These are phyloP conservation scores for Borostomias antarcticus DNA, from an alignment of 2,797 vertebrate genomes.

Conservation along the genomic window DNA sequence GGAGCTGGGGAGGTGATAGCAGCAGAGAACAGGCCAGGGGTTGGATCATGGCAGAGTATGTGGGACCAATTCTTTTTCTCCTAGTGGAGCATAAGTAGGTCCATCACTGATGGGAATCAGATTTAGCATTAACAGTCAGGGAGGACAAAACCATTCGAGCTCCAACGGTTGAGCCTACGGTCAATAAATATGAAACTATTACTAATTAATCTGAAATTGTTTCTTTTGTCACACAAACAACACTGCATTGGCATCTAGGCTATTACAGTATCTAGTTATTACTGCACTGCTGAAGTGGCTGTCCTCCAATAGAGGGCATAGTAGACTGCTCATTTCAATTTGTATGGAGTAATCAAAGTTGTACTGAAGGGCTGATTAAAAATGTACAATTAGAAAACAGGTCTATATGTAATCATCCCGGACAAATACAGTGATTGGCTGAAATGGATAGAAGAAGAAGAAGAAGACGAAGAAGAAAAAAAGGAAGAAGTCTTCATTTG, in stretches of 20 bases:
- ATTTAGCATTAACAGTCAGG: not conserved
- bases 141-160: not conserved
- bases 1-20: conserved; percentile 33
- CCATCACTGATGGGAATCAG: no score
- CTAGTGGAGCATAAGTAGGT: no score
- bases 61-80: no score
- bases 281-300: conserved; percentile 49
- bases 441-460: no score
- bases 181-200: no score
- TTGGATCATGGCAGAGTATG: conserved; percentile 7
- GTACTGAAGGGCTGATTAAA: conserved; percentile 22
- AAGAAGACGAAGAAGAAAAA: no score
- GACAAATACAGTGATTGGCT: conserved; percentile 23
- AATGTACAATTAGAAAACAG: not conserved
- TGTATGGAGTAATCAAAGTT: conserved; percentile 35
- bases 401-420: not conserved
- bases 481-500: no score
- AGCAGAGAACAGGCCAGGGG: conserved; percentile 38
- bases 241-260: no score
- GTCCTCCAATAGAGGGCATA: conserved; percentile 75
- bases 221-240: no score
- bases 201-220: no score
- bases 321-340: conserved; percentile 50
- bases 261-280: not conserved
- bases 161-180: not conserved